Conservation (phyloP, 2,113 vertebrate genomes). For the Cyphomyrus discorhynchus region DNA sequence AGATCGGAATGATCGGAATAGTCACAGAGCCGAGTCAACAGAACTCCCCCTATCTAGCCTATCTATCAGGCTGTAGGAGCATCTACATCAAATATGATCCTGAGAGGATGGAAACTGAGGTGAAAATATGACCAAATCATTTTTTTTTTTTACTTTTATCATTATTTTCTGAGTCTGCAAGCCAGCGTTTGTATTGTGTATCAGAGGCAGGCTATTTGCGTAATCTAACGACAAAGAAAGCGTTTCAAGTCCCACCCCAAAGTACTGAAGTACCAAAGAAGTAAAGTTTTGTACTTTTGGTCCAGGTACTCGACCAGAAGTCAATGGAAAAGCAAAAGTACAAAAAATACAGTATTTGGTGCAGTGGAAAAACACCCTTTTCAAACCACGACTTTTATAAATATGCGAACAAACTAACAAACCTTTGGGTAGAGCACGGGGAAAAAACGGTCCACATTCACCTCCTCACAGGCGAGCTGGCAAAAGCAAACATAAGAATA, state of each 20-base stretch:
- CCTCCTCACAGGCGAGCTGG: constrained; percentile 80
- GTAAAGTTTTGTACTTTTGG: no score
- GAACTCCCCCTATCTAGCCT: background rate
- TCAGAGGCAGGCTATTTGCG: no score
- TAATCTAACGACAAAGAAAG: no score
- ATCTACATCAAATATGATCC: no score
- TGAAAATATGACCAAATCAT: background rate
- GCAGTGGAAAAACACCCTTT: background rate
- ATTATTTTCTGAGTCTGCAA: no score
- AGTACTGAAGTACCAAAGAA: no score
- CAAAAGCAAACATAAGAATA: background rate
- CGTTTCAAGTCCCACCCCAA: no score
- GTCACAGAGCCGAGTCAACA: background rate
- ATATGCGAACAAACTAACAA: background rate
- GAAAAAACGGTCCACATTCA: constrained; percentile 92
- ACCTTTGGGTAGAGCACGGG: constrained; percentile 84
- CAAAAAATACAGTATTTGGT: no score
- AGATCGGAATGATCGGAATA: background rate
- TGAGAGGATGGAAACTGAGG: background rate
- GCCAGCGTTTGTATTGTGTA: no score
- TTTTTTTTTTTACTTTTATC: no score
- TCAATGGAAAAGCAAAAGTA: no score
- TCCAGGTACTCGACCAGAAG: no score
- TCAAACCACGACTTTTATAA: background rate
- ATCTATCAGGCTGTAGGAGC: background rate